Evolutionary conservation across 92 coral and sea anemone species (phyloP).

Genomic region (Parazoanthus atlanticus): DNA sequence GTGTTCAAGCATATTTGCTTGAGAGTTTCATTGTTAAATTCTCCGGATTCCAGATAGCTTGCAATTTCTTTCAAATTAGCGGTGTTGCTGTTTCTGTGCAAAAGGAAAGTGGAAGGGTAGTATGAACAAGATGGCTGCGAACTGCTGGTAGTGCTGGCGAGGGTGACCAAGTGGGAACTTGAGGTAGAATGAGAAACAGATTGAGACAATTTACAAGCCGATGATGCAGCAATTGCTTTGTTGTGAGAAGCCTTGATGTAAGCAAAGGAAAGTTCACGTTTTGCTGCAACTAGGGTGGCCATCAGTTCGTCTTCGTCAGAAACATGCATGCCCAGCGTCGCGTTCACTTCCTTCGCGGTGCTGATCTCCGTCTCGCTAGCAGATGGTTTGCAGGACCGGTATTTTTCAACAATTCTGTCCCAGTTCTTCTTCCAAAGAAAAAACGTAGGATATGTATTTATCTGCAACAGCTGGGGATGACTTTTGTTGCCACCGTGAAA

Average conservation of each 20-base stretch:
- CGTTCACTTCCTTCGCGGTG: not conserved
- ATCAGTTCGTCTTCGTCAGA: not conserved
- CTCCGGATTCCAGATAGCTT: not conserved
- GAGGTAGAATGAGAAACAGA: constrained; percentile 2
- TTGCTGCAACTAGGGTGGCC: not conserved
- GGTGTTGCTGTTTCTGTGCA: not conserved
- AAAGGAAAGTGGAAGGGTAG: constrained; percentile 3
- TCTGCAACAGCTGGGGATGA: constrained; percentile 4
- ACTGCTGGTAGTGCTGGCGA: not conserved
- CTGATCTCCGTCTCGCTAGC: constrained; percentile 5
- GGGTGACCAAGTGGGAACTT: not conserved
- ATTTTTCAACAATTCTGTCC: not conserved
- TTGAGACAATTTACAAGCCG: not conserved
- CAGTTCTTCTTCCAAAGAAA: not conserved
- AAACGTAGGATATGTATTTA: not conserved
- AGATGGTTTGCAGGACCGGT: not conserved
- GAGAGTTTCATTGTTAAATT: not conserved
- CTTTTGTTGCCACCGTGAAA: constrained; percentile 14
- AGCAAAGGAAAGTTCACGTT: not conserved
- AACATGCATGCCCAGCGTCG: not conserved
- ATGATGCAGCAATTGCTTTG: not conserved
- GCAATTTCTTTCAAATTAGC: not conserved
- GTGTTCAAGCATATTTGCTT: not conserved
- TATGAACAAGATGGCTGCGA: constrained; percentile 6
- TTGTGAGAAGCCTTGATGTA: constrained; percentile 18